Evolutionary conservation across 2,113 vertebrate species (phyloP), one percentile per base, ranked within the genome.

Genomic region (Mesoclemmys tuberculata): DNA sequence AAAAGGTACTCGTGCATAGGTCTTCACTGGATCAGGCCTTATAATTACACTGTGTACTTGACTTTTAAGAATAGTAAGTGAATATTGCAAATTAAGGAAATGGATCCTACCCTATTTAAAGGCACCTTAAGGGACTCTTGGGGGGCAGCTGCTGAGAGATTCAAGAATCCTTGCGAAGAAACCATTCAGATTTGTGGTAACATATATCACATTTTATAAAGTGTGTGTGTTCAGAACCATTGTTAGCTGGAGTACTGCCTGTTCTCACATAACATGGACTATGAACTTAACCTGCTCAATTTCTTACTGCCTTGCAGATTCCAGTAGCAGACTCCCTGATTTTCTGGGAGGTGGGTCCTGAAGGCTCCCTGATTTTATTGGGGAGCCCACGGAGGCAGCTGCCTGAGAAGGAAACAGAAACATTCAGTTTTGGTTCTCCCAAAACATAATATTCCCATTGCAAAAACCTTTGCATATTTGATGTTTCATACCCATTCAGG

Each of bases 21-120:
- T 9, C 1, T 82, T 92, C 88, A 7, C 31, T 82, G 49, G 24
- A 75, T 85, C 19, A 71, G 35, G 19, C 61, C 48, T 84, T 6
- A 35, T 51, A 84, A 35, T 21, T 58, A 7, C 18, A 52, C 54
- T 88, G 94, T 93, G 31, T 56, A 77, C 54, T 71, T 86, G 51
- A 61, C 38, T 95, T 71, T 89, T 95, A 9, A 8, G 46, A 78
- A 19, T 86, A 48, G 82, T 49, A 84, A 48, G 52, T 89, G 52
- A 54, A 91, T 90, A 8, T 41, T 85, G 21, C 58, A n/a, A 64
- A 49, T 55, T 77, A 84, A 48, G 49, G 52, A 85, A 87, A 2
- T 58, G 13, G 83, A 68, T 14, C 91, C 80, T 44, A 51, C 21
- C 35, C 93, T 92, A 12, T 35, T 8, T 89, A 10, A 55, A 82